Evolutionary conservation across 1,140 invertebrate species (phyloP), one percentile per base, ranked within the genome.

Genomic region (Nasonia longicornis): DNA sequence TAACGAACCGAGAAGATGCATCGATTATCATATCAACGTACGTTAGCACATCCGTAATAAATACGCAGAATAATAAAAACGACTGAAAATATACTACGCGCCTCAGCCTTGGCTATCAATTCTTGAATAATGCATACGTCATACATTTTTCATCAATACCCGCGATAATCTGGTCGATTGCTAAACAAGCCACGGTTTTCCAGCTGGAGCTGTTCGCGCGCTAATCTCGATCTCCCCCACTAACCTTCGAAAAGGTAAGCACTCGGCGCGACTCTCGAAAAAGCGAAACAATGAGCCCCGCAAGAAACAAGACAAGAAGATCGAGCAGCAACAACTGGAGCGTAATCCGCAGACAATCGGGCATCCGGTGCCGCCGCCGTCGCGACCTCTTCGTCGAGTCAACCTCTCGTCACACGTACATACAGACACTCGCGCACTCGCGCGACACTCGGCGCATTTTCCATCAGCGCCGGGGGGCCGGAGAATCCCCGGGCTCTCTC

Each of bases 301-400:
- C 45, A 52, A 58, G 22, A 22, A 45, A 58, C 45, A 3, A 45
- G 35, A 67, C 16, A 64, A 45, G 66, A 38, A 67, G 38, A 0
- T 1, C 31, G 4, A 35, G 31, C 31, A 52, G 2, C 26, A 48
- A 22, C 1, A 78, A 71, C 45, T 58, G 45, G 67, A 70, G 77
- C 67, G 58, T 58, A 78, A 78, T 78, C 45, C 64, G 16, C 45
- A 22, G 67, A 78, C 45, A 78, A 78, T 78, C 52, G 20, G 16
- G 66, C 20, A 52, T 76, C 58, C 74, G 58, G 31, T 14, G 63
- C 20, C 52, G 16, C 16, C 52, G 52, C 4, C 31, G 35, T 22
- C 26, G 22, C 45, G 72, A 66, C 74, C 45, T 45, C 76, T 52
- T 77, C 76, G 38, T 48, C 66, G 26, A 20, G 26, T 69, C 26